These are phyloP conservation scores for Helicolenus hilgendorfi DNA, from an alignment of 2,797 vertebrate species.

Conservation along the genomic window DNA sequence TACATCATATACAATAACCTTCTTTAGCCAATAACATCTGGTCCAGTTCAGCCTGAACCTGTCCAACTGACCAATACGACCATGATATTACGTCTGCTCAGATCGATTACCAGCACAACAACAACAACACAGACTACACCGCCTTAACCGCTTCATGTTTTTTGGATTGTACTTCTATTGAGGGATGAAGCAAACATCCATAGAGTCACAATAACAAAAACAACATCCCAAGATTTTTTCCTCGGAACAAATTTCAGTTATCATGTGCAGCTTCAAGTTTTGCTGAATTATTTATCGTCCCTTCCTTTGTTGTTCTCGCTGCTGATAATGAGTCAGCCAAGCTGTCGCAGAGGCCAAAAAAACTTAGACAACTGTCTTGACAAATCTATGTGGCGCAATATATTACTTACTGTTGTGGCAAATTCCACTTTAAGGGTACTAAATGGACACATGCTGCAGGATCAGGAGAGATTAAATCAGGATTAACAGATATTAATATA, in stretches of 20 bases:
- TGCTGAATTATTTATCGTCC: conserved; percentile 49
- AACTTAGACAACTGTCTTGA: background rate
- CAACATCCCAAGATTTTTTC: background rate
- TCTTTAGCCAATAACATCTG: background rate
- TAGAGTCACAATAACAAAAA: background rate
- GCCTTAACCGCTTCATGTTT: background rate
- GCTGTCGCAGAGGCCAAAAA: background rate
- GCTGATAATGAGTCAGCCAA: background rate
- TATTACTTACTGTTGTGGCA: background rate
- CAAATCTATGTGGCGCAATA: background rate
- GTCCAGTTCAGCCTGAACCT: background rate
- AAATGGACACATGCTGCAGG: background rate
- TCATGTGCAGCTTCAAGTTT: background rate
- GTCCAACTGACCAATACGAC: background rate
- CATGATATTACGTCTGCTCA: background rate
- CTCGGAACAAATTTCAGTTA: background rate
- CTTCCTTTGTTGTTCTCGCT: background rate
- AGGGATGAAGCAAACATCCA: background rate
- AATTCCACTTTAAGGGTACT: background rate
- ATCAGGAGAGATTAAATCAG: background rate
- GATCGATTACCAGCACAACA: background rate
- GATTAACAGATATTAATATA: background rate
- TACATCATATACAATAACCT: background rate
- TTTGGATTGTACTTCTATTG: background rate
- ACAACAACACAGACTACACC: background rate